A percentile compares a stretch with the other conserved stretches of the same genome.
Conservation (phyloP, 2,797 vertebrate species). For the Falco berigora region DNA sequence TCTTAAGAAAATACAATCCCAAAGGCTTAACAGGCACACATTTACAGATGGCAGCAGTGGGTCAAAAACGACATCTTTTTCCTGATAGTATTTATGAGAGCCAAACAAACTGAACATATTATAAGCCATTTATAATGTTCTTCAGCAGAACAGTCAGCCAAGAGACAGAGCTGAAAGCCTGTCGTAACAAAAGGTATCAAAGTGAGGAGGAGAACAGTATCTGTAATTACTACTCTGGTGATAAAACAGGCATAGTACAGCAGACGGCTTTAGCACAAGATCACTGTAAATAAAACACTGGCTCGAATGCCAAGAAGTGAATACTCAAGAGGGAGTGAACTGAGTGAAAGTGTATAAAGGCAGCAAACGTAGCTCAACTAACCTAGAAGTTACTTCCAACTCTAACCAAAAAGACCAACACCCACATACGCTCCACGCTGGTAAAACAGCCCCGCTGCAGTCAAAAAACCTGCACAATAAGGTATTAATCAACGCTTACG, state of each 20-base stretch:
- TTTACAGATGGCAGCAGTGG: constrained; percentile 33
- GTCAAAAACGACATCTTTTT: constrained; percentile 24
- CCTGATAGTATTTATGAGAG: constrained; percentile 34
- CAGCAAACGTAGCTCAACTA: neutral
- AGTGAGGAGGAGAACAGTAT: constrained; percentile 21
- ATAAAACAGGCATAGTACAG: constrained; percentile 45
- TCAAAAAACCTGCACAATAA: neutral
- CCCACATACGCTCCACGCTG: neutral
- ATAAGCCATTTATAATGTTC: constrained; percentile 23
- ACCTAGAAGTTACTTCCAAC: neutral
- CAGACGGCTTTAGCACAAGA: constrained; percentile 42
- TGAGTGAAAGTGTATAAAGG: neutral
- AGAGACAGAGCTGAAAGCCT: constrained; percentile 28
- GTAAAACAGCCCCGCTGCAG: neutral
- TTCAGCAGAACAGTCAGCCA: constrained; percentile 9
- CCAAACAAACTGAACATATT: constrained; percentile 26
- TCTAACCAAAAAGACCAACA: neutral
- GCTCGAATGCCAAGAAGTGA: neutral
- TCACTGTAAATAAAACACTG: constrained; percentile 17
- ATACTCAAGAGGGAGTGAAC: neutral
- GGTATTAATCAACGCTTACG: neutral
- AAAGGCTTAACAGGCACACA: neutral
- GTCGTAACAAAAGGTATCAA: constrained; percentile 45
- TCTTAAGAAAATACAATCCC: neutral
- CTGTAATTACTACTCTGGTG: constrained; percentile 8